Base-by-base conservation (phyloP, 64 coral and sea anemone genomes). In the Stichodactyla helianthus region DNA sequence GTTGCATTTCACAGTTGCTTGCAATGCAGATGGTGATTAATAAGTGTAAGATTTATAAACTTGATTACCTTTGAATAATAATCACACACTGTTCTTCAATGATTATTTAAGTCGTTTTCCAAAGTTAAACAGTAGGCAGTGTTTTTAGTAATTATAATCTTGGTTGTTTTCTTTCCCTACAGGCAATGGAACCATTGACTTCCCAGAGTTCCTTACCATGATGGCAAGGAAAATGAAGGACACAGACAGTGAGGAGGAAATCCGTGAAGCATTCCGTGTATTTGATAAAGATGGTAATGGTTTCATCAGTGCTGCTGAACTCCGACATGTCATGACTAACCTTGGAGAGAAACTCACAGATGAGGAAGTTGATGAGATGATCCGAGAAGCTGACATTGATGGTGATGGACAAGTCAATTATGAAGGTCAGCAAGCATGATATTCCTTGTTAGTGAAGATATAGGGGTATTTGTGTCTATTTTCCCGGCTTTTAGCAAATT, bases 351-450 rank as follows among this genome's bases (percentile, higher is more conserved):
- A 94, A 79, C 88, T 94, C 22, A 94, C 93, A 67, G 93, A 94
- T 84, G 93, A 94, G 35, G 93, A 94, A 77, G 93, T 94, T 8
- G 93, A 94, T 90, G 93, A 94, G 44, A 94, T 94, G 93, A 94
- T 94, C 44, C 79, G 93, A 77, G 93, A 94, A 50, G 93, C 93
- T 63, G 93, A 94, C 82, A 94, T 94, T 79, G 93, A 94, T 84
- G 93, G 93, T 53, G 93, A 93, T 86, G 92, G 92, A 18, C 92
- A 93, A 86, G 92, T 93, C 17, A 93, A 94, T 74, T 94, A 94
- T 90, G 92, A 90, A 77, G 92, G 92, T 94, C 5, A 51, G 4
- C 28, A 25, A 51, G 10, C n/a, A 50, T 50, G 20, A 79, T 18
- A 10, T 50, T 0, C 20, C 12, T 65, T 63, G 4, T 60, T 7